Conservation (phyloP, 2,888 invertebrate genomes). For the Cantharis rustica region DNA sequence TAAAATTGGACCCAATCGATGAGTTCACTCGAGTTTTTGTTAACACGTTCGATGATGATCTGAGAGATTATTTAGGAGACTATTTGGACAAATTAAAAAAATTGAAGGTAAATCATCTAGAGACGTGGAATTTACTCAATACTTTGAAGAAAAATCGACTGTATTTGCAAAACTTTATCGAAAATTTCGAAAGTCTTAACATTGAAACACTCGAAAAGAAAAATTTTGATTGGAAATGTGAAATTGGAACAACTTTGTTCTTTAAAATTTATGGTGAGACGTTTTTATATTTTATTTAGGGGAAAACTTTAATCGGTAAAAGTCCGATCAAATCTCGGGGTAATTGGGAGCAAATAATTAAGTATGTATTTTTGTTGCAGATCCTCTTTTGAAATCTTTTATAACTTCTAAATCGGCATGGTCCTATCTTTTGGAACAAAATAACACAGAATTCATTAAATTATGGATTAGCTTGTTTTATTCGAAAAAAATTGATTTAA, state of each 20-base stretch:
- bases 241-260: constrained; percentile 63
- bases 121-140: constrained; percentile 56
- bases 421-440: constrained; percentile 64
- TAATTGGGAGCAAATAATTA: background rate
- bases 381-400: constrained; percentile 59
- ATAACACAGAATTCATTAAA: constrained; percentile 63
- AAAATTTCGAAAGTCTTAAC: constrained; percentile 57
- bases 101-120: constrained; percentile 47
- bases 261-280: constrained; percentile 63
- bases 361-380: constrained; percentile 53
- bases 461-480: constrained; percentile 67
- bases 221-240: constrained; percentile 60
- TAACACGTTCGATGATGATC: constrained; percentile 62
- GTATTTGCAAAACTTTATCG: constrained; percentile 4
- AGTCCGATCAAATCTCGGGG: too few relatives aligned
- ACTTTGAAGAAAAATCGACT: constrained; percentile 40
- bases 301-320: too few relatives aligned
- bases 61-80: constrained; percentile 70
- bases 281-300: too few relatives aligned
- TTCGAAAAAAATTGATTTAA: constrained; percentile 47
- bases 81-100: constrained; percentile 62
- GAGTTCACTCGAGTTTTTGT: constrained; percentile 64
- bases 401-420: constrained; percentile 62
- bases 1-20: constrained; percentile 62
- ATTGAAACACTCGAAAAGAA: constrained; percentile 56